Percentiles rank a stretch among this genome's conserved stretches.
These are phyloP conservation scores for Octodon degus DNA, from an alignment of 2,113 vertebrate genomes.

Conservation along the genomic window DNA sequence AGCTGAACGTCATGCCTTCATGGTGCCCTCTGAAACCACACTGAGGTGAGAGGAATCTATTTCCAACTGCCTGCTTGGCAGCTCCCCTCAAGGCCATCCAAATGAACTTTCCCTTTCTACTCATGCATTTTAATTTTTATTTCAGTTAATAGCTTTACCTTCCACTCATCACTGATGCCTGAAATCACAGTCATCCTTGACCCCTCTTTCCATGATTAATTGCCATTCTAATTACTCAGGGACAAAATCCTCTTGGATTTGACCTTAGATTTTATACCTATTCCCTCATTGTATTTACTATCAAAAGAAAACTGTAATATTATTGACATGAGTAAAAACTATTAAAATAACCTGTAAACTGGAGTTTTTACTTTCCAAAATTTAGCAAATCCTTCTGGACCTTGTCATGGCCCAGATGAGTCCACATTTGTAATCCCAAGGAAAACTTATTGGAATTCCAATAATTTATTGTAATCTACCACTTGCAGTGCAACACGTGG, in stretches of 20 bases:
- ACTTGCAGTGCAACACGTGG: too few species aligned
- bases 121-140: constrained; percentile 10
- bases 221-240: constrained; percentile 42
- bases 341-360: neutral
- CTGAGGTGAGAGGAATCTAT: neutral
- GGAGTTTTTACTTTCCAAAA: neutral
- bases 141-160: neutral
- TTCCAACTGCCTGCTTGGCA: neutral
- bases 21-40: neutral
- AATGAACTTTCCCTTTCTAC: neutral
- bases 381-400: neutral
- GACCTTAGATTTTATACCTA: neutral
- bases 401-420: too few species aligned
- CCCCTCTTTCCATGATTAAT: neutral
- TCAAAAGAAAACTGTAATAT: neutral
- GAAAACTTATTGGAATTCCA: neutral
- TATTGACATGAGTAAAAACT: neutral
- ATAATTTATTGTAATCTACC: neutral
- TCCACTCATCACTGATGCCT: neutral
- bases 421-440: too few species aligned
- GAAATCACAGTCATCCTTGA: neutral
- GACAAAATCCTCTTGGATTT: neutral
- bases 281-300: neutral
- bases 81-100: neutral
- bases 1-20: too few species aligned